Evolutionary conservation across 2,888 invertebrate species (phyloP).

Genomic region (Tipula unca): DNA sequence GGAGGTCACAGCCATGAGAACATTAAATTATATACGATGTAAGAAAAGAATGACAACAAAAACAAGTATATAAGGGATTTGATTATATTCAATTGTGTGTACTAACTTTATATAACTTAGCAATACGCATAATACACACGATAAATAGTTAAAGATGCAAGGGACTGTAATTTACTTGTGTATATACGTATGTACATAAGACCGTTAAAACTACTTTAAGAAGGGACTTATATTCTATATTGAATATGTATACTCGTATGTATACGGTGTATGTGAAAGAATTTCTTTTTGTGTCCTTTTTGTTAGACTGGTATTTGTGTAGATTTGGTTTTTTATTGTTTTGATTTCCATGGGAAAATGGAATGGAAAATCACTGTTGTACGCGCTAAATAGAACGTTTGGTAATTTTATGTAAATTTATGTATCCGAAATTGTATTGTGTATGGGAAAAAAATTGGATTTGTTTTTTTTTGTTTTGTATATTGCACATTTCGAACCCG

Average conservation of each 20-base stretch:
- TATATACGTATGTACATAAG: no score
- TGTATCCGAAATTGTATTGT: neutral
- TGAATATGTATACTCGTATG: no score
- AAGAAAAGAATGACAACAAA: neutral
- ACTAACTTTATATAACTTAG: neutral
- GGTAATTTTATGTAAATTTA: constrained; percentile 3
- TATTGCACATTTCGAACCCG: neutral
- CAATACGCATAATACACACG: neutral
- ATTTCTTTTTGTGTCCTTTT: neutral
- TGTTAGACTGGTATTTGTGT: neutral
- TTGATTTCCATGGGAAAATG: neutral
- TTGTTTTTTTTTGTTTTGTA: neutral
- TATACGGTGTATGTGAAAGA: neutral
- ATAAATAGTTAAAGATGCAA: neutral
- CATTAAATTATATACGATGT: neutral
- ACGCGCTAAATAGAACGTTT: neutral
- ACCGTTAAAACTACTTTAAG: constrained; percentile 14
- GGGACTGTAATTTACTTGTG: neutral
- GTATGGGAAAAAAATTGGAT: neutral
- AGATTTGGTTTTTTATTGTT: neutral
- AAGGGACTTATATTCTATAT: neutral
- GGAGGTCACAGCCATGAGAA: neutral
- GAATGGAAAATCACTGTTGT: neutral
- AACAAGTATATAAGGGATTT: neutral
- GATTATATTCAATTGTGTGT: neutral